Base-by-base conservation (phyloP, 2,113 vertebrate genomes). In the Dasyprocta punctata region DNA sequence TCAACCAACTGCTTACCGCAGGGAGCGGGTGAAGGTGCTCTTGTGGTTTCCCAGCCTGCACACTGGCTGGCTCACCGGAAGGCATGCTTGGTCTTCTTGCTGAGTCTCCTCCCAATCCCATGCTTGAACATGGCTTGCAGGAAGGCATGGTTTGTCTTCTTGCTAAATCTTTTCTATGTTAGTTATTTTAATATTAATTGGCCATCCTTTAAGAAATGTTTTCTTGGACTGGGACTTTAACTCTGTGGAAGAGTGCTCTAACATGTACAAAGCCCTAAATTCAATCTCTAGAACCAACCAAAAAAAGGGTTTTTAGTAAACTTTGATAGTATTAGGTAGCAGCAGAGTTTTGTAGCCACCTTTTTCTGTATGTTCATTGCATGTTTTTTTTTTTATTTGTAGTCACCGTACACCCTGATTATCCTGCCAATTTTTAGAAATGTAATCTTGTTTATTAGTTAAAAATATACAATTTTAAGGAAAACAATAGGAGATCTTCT, bases 391-490 rank as follows among this genome's bases (percentile, higher is more conserved):
- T 81, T 94, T 87, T 33, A 41, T 67, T 67, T n/a, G 33, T 10
- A 75, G 8, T 86, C 75, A 56, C 30, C 22, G 36, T 77, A 86
- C 52, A 80, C 6, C n/a, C 19, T 83, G 52, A 38, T 85, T 52
- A 67, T 83, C 38, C 67, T 90, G 33, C 81, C 38, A 84, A n/a
- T 84, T 92, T 86, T 89, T 60, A 60, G 33, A 92, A 65, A 36
- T 77, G 4, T 81, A 63, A 71, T 92, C 89, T 89, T 92, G 7
- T 80, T 78, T 28, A 75, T 81, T 92, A 63, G 20, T 85, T 85
- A 86, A 56, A 38, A 41, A 2, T 71, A 58, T 71, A 54, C 78
- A 58, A 82, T 83, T 90, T 92, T 92, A 63, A 82, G 30, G 14
- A 38, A 90, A 33, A 78, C 14, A 86, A 7, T 73, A 33, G 28